Evolutionary conservation across 2,888 invertebrate species (phyloP).

Genomic region (Exephanes ischioxanthus): DNA sequence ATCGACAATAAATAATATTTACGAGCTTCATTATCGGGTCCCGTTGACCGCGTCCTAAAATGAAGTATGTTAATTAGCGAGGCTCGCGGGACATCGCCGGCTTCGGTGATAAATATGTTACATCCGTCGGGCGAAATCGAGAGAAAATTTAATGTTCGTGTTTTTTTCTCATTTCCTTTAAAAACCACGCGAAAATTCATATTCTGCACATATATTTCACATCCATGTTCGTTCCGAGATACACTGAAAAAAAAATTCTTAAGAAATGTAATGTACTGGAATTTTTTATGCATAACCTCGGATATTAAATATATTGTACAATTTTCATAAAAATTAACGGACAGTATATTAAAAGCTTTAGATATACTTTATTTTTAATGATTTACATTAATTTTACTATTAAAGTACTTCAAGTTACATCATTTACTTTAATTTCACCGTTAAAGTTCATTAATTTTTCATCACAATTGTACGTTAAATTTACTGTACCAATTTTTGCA

Average conservation of each 20-base stretch:
- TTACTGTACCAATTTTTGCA: no score
- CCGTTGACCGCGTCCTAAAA: constrained; percentile 48
- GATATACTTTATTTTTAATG: no score
- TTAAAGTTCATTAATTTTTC: no score
- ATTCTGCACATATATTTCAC: not conserved
- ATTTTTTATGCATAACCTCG: no score
- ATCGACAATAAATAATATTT: constrained; percentile 54
- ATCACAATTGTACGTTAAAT: no score
- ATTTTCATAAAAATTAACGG: no score
- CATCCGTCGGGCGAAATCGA: not conserved
- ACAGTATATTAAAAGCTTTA: no score
- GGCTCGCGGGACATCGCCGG: constrained; percentile 19
- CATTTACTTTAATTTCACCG: no score
- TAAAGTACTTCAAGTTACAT: no score
- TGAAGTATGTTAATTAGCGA: constrained; percentile 52
- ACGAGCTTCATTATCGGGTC: constrained; percentile 45
- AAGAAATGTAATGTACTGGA: no score
- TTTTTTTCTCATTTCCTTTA: constrained; percentile 44
- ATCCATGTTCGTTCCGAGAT: not conserved
- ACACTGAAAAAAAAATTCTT: not conserved
- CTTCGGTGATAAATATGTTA: constrained; percentile 16
- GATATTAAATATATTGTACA: no score
- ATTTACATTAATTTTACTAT: not conserved
- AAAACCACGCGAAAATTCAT: constrained; percentile 17
- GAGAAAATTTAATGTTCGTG: constrained; percentile 44